phyloP scores from a whole-genome alignment of 1,140 invertebrate genomes.

The Tachypleus tridentatus region DNA sequence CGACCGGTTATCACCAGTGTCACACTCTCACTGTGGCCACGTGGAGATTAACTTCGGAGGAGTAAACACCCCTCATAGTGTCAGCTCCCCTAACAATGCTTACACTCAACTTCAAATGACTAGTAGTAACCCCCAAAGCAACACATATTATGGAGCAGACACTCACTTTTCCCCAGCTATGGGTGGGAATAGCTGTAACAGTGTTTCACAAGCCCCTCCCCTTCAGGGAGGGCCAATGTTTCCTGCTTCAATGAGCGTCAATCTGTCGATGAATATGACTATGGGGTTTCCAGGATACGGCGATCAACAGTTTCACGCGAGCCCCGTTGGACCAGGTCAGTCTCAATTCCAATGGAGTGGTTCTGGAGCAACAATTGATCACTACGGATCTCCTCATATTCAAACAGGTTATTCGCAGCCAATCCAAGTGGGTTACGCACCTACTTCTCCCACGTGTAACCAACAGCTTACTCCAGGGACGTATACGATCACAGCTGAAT shows the following conservation, averaged over 20 bases:
- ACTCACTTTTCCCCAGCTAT: no score
- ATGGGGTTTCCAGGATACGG: conserved; percentile 28
- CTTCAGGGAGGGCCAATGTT: conserved; percentile 30
- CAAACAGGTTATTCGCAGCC: conserved; percentile 1
- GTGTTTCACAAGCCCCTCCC: conserved; percentile 46
- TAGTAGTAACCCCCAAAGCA: no score
- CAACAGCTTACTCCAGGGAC: conserved; percentile 41
- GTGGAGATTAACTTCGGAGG: conserved; percentile 95
- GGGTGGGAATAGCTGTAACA: conserved; percentile 34
- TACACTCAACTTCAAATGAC: no score
- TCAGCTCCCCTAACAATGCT: conserved; percentile 9
- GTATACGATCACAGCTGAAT: conserved; percentile 66
- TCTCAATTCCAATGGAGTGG: conserved; percentile 6
- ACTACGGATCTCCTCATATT: no score
- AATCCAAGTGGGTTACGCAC: conserved; percentile 16
- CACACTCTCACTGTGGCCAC: conserved; percentile 25
- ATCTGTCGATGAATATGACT: conserved; percentile 22
- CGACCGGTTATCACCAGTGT: conserved; percentile 6
- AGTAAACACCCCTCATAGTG: conserved; percentile 81
- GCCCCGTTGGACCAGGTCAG: conserved; percentile 31
- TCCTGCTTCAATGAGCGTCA: conserved; percentile 17
- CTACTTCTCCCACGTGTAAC: conserved; percentile 25
- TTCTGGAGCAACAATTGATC: no score
- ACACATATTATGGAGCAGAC: no score
- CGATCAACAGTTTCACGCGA: no score